A percentile compares a stretch with the other conserved stretches of the same genome.
These are phyloP conservation scores for Enchytraeus crypticus DNA, from an alignment of 2,888 invertebrate species.

Conservation along the genomic window DNA sequence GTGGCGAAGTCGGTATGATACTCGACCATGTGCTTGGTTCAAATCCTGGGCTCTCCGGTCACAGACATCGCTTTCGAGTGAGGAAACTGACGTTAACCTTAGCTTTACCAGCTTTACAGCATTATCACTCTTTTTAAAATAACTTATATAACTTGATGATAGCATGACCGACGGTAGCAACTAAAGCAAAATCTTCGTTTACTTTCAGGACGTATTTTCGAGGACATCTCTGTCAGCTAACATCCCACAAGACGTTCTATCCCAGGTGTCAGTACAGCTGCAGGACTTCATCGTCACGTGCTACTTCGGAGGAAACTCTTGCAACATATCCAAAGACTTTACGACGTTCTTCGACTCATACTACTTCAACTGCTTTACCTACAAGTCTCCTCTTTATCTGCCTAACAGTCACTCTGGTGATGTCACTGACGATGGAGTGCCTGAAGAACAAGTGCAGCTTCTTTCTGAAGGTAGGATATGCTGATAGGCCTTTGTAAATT, in stretches of 20 bases:
- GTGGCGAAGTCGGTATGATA: no score
- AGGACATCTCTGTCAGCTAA: slow-evolving; percentile 26
- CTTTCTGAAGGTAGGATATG: background rate
- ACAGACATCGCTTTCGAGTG: no score
- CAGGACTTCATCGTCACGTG: slow-evolving; percentile 27
- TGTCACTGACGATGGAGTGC: background rate
- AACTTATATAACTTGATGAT: no score
- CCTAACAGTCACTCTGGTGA: background rate
- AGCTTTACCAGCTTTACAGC: no score
- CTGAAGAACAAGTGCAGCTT: background rate
- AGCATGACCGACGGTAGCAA: no score
- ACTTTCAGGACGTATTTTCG: slow-evolving; percentile 28
- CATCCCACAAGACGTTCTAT: slow-evolving; percentile 20
- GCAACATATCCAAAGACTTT: slow-evolving; percentile 20
- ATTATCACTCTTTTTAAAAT: no score
- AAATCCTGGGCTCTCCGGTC: no score
- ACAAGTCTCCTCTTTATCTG: slow-evolving; percentile 6
- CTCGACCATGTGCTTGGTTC: no score
- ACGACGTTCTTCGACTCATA: slow-evolving; percentile 25
- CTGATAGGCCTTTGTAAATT: background rate
- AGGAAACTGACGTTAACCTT: no score
- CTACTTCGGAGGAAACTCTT: slow-evolving; percentile 20
- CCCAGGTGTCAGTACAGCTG: slow-evolving; percentile 21
- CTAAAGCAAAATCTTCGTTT: no score
- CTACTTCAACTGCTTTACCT: slow-evolving; percentile 29